Evolutionary conservation across 2,797 vertebrate genomes (phyloP), one percentile per base, ranked within the genome.

Genomic region (Centroberyx gerrardi): DNA sequence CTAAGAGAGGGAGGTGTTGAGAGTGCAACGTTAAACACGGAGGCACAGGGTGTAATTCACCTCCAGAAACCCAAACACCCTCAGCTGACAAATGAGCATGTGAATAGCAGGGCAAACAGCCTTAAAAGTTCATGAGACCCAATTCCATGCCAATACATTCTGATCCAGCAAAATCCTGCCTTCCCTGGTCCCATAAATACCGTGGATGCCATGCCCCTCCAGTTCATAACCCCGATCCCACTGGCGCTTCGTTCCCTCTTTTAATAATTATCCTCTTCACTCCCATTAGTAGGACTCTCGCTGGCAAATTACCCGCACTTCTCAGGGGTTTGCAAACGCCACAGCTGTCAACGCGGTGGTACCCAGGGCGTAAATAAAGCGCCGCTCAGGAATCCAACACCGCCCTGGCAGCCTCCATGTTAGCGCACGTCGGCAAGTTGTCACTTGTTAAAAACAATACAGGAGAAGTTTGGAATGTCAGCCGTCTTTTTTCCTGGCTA

Each of bases 381-480:
- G 6, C 49, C 13, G 61, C 86, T 68, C 68, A 84, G 85, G 87
- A 93, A 93, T 91, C 85, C 83, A 76, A 86, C 85, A 78, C 88
- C 70, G 14, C 80, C 78, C 84, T 86, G 84, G 86, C 90, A 87
- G 69, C 72, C 64, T 87, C 83, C 65, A 42, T 65, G 82, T 84
- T 82, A 69, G 82, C 13, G 64, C 84, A 74, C 78, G 58, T 87
- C 73, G 65, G 86, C 93, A 84, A 89, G 94, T 92, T 82, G 80
- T 92, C 89, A 87, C 91, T 91, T 89, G 91, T 91, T 92, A 83
- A 89, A 90, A 88, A 93, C 89, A 92, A 93, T 88, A 80, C 76
- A 72, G 76, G 72, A 81, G 87, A 79, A 85, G 76, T 65, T 58
- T 83, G 90, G 92, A 91, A 93, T 93, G 88, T 76, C 59, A 40